Evolutionary conservation across 2,113 vertebrate species (phyloP).

Genomic region (Sylvietta virens): DNA sequence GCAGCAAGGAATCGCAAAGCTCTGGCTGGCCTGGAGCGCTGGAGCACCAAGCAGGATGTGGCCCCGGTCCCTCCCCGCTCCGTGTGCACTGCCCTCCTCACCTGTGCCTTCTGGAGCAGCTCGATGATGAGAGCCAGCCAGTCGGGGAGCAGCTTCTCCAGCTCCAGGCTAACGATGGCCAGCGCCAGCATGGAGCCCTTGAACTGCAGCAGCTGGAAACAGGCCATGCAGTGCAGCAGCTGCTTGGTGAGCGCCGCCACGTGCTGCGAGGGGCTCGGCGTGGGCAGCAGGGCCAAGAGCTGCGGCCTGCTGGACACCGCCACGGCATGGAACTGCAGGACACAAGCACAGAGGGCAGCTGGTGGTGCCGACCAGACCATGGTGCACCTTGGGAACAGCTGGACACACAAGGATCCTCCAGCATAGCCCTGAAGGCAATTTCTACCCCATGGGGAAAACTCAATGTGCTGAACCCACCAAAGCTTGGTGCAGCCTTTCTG

Average conservation of each 20-base stretch:
- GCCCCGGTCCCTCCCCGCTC: rapidly evolving
- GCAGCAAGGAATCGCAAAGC: rapidly evolving
- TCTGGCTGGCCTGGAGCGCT: rapidly evolving
- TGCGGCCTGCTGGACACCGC: slow-evolving; percentile 81
- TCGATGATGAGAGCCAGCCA: slow-evolving; percentile 93
- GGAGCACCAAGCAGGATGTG: rapidly evolving
- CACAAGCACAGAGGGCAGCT: neutral
- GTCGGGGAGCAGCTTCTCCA: slow-evolving; percentile 94
- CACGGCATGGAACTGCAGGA: slow-evolving; percentile 86
- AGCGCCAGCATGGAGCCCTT: slow-evolving; percentile 93
- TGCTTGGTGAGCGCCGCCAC: slow-evolving; percentile 82
- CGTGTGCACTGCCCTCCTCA: neutral
- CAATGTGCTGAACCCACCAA: rapidly evolving
- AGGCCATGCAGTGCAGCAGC: slow-evolving; percentile 88
- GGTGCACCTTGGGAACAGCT: rapidly evolving
- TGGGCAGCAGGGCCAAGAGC: slow-evolving; percentile 74
- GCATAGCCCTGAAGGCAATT: neutral
- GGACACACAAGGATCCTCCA: rapidly evolving
- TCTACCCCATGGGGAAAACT: rapidly evolving
- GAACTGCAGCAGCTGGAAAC: slow-evolving; percentile 83
- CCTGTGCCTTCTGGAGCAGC: slow-evolving; percentile 91
- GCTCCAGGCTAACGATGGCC: slow-evolving; percentile 90
- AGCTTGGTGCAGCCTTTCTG: neutral
- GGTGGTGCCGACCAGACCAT: rapidly evolving
- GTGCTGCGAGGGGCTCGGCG: slow-evolving; percentile 84